Base-by-base conservation (phyloP, 2,888 invertebrate species). In the Neocrepidodera transversa region DNA sequence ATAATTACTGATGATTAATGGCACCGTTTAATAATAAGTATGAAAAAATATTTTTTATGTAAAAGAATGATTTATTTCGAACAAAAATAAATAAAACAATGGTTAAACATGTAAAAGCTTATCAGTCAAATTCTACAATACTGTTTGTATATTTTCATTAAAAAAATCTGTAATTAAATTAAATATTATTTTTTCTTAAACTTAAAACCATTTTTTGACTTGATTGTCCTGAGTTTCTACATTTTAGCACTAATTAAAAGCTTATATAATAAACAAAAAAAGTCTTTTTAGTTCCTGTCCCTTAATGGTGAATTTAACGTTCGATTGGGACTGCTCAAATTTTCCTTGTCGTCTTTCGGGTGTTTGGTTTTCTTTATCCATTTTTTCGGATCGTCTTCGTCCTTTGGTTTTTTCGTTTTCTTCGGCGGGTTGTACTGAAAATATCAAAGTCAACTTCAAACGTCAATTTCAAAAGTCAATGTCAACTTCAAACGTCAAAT, bases 271-370 rank as follows among this genome's bases (percentile, higher is more conserved):
- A 38, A 51, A 28, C 7, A 18, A 52, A 28, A 20, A 14, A 28
- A 52, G 13, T 45, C 13, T 47, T 47, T 59, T 72, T 66, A 78
- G 68, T 83, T 83, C 58, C 81, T 75, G 66, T 80, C 80, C 65
- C 78, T 78, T 43, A 83, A 72, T 2, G 82, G 82, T 7, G 68
- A 68, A 52, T 74, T 79, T 3, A 79, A 56, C 17, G 79, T 73
- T 47, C 78, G 73, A 38, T 74, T 77, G 7, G 80, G 78, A 62
- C 78, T 79, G 16, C 71, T 70, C 13, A 80, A 58, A 67, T 83
- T 84, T 67, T 84, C 83, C 67, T 84, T 84, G 52, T 82, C 81
- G 52, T 79, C 70, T 28, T 67, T 64, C 35, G 71, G 66, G 23
- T 71, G 59, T 36, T 76, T 76, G 51, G 73, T 74, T 65, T 74